These are phyloP conservation scores for Alcedo quadribrachys DNA, from an alignment of 2,797 vertebrate genomes.

Conservation along the genomic window DNA sequence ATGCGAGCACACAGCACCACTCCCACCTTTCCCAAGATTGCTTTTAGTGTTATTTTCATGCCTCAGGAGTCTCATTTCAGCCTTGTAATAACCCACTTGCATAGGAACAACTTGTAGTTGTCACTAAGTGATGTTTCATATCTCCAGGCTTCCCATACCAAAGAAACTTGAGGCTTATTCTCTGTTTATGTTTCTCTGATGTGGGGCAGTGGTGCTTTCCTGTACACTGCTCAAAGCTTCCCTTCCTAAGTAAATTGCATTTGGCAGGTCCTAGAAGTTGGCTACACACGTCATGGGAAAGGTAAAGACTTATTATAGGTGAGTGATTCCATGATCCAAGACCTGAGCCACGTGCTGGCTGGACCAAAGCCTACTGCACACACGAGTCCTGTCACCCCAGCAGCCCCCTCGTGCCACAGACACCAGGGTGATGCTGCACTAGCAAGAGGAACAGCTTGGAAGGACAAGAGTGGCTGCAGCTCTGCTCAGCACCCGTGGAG, in stretches of 20 bases:
- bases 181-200: slow-evolving; percentile 48
- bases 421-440: accelerated
- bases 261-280: slow-evolving; percentile 28
- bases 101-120: background rate
- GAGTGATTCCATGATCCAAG: background rate
- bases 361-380: background rate
- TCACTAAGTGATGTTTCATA: slow-evolving; percentile 18
- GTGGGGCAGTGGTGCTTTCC: slow-evolving; percentile 28
- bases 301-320: background rate
- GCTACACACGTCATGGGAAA: background rate
- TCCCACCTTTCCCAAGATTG: slow-evolving; percentile 22
- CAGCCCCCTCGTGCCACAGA: background rate
- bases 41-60: slow-evolving; percentile 21
- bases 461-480: background rate
- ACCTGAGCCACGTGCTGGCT: background rate
- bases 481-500: background rate
- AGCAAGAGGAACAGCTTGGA: background rate
- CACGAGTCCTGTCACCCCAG: background rate
- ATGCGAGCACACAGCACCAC: background rate
- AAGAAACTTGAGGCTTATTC: slow-evolving; percentile 25
- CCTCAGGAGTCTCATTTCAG: slow-evolving; percentile 22
- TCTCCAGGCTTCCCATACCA: slow-evolving; percentile 24
- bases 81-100: slow-evolving; percentile 29
- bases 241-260: slow-evolving; percentile 11
- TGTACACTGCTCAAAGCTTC: slow-evolving; percentile 22